Evolutionary conservation across 2,797 vertebrate species (phyloP), one percentile per base, ranked within the genome.

Genomic region (Selene dorsalis): DNA sequence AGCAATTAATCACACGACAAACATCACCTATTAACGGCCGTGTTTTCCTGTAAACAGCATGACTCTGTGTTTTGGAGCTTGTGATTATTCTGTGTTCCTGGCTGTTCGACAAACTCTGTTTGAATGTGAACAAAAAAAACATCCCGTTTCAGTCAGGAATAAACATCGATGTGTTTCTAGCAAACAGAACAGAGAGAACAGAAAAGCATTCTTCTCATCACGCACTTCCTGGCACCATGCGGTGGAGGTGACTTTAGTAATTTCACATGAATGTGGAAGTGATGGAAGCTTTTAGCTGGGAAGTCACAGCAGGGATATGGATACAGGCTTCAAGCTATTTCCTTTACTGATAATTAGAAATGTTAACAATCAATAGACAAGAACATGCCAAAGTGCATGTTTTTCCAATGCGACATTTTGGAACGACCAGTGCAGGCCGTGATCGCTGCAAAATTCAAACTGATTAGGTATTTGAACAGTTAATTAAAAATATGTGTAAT

Each of bases 131-230:
- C 86, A 88, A 48, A 63, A 13, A 63, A 88, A 93, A 93, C 93
- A 94, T 96, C 95, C 94, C 88, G 90, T 92, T 93, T 83, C 68
- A 82, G 38, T 89, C 79, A 82, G 92, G 91, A 93, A 93, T 92
- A 93, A 94, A 93, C 92, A 91, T 69, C 0, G 30, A 83, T 73
- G 80, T 81, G 80, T 84, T 87, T 87, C 77, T 65, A 73, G 58
- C 74, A 89, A 89, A 88, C 68, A 65, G 43, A 79, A 66, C 35
- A 26, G 30, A 75, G 56, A 69, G 77, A 87, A 77, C 52, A 76
- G 78, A 84, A 74, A 83, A 76, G 76, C 88, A 85, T 86, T 89
- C 77, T 77, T 87, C 61, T 86, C 73, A 69, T 91, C 89, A 89
- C 72, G 79, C 85, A 88, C 87, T 87, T 93, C 89, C 91, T 83